These are phyloP conservation scores for Trematomus bernacchii DNA, from an alignment of 2,797 vertebrate species.

Conservation along the genomic window DNA sequence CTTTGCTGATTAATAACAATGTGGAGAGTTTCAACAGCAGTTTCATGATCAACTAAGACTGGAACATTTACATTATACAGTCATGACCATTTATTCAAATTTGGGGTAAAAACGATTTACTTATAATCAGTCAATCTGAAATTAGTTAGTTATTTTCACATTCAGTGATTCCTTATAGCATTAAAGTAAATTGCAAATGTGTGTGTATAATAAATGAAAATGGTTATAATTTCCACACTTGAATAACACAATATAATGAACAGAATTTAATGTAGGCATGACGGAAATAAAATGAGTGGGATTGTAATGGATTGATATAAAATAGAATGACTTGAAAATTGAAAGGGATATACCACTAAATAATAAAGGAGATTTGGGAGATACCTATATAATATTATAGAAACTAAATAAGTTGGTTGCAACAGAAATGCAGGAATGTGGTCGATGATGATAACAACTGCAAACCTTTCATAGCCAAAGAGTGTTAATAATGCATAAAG, in stretches of 20 bases:
- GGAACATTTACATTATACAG: neutral
- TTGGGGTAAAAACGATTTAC: slow-evolving; percentile 9
- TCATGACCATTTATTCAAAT: slow-evolving; percentile 2
- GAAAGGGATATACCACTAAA: neutral
- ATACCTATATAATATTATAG: neutral
- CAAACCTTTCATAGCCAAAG: neutral
- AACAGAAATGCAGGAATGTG: neutral
- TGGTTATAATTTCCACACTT: slow-evolving; percentile 10
- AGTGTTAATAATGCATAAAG: neutral
- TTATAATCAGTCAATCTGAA: slow-evolving; percentile 21
- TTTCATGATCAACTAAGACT: neutral
- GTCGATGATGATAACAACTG: neutral
- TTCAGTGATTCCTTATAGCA: slow-evolving; percentile 5
- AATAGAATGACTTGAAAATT: neutral
- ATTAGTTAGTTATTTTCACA: neutral
- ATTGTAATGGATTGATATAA: slow-evolving; percentile 2
- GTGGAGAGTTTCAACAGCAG: slow-evolving; percentile 7
- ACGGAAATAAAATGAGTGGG: neutral
- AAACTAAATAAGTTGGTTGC: neutral
- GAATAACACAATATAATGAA: slow-evolving; percentile 32
- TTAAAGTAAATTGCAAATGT: slow-evolving; percentile 5
- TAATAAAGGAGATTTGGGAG: neutral
- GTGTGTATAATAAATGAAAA: neutral
- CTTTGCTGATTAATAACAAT: neutral
- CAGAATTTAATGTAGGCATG: slow-evolving; percentile 1